Base-by-base conservation (phyloP, 2,113 vertebrate species). In the Amphilophus citrinellus region DNA sequence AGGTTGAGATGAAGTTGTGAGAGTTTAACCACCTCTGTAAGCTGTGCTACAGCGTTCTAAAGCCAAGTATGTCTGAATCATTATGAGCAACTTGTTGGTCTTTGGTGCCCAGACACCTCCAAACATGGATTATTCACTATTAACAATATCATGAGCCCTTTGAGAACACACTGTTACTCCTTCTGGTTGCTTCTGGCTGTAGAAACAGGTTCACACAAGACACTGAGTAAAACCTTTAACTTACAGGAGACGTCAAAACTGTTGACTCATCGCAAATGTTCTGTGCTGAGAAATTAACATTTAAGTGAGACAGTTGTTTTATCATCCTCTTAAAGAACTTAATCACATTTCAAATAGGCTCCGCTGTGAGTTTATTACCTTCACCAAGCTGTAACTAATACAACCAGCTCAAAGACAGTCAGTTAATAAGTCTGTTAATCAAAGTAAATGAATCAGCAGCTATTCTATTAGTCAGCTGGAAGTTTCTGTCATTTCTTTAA, bases 1-100 rank as follows among this genome's bases (percentile, higher is more conserved):
- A 88, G 89, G 93, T 92, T 91, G 94, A 90, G 92, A 94, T 95
- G 93, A 95, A 95, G 97, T 95, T 96, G 95, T 96, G 95, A 96
- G 95, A 97, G 96, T 95, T 96, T 94, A 96, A 95, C 96, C 96
- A 95, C 96, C 96, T 95, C 94, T 93, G 96, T 95, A 93, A 97
- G 97, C 96, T 17, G 95, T 96, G 96, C 96, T 95, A 96, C 95
- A 93, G 80, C 75, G 1, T 59, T 60, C 61, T 27, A 50, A 1
- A 15, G 66, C 73, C 77, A n/a, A 71, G 76, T 60, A 3, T 17
- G 58, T 61, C 50, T 63, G 77, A 59, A 58, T 79, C 24, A 0
- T 80, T 68, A 82, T 8, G 8, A 47, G 20, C 35, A 81, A 89
- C 73, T 62, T 73, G 79, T 10, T 61, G 50, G 57, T 58, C 22